These are phyloP conservation scores for Paedocypris sp. DNA, from an alignment of 2,113 vertebrate species.

Conservation along the genomic window DNA sequence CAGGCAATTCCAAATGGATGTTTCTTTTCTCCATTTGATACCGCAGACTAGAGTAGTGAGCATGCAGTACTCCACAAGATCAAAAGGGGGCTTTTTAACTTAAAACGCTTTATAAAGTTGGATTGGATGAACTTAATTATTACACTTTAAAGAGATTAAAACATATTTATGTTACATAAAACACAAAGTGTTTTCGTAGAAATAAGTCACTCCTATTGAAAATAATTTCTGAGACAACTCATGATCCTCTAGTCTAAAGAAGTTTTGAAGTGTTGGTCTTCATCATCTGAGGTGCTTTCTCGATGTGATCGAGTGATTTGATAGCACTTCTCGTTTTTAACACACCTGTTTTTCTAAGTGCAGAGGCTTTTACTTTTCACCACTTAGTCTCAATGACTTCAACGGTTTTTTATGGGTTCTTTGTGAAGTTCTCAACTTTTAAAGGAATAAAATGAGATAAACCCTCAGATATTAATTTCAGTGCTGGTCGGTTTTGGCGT, in stretches of 20 bases:
- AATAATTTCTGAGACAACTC: too few relatives aligned
- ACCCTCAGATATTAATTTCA: slow-evolving; percentile 17
- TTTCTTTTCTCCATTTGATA: too few relatives aligned
- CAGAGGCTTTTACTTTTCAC: background rate
- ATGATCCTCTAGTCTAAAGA: slow-evolving; percentile 12
- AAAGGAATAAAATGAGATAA: slow-evolving; percentile 13
- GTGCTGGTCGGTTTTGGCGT: background rate
- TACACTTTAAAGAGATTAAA: too few relatives aligned
- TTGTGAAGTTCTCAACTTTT: slow-evolving; percentile 7
- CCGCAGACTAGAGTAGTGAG: too few relatives aligned
- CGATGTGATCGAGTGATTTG: slow-evolving; percentile 15
- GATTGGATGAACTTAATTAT: too few relatives aligned
- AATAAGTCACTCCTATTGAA: too few relatives aligned
- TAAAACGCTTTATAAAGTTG: too few relatives aligned
- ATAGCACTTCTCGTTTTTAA: background rate
- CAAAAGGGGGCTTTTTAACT: too few relatives aligned
- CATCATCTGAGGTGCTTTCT: background rate
- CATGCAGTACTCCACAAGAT: too few relatives aligned
- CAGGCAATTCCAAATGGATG: too few relatives aligned
- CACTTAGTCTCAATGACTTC: background rate
- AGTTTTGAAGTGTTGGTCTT: slow-evolving; percentile 1
- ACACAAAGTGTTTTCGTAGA: too few relatives aligned
- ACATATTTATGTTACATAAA: too few relatives aligned
- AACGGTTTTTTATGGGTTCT: background rate
- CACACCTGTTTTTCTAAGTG: background rate